A percentile compares a stretch with the other conserved stretches of the same genome.
Evolutionary conservation across 37 sponge, comb jelly and placozoan genomes (phyloP).

Genomic region (Hormiphora californensis): DNA sequence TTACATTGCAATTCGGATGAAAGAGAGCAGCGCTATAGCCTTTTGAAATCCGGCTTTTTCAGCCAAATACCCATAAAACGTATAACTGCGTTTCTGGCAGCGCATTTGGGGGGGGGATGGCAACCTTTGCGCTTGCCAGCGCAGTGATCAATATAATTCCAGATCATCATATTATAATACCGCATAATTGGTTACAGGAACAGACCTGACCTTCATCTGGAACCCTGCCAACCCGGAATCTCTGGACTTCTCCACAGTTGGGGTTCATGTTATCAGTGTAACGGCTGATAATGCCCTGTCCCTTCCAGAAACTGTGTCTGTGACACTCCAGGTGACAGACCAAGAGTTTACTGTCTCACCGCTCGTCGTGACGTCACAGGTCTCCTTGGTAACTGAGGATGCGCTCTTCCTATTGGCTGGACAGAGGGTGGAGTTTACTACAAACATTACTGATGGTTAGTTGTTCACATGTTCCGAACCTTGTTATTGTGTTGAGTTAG

Average conservation of each 20-base stretch:
- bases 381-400: background rate
- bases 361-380: constrained; percentile 2
- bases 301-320: background rate
- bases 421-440: background rate
- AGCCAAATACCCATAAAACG: too few relatives aligned
- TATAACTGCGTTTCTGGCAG: too few relatives aligned
- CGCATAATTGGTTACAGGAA: too few relatives aligned
- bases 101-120: too few relatives aligned
- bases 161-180: too few relatives aligned
- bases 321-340: background rate
- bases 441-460: background rate
- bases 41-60: too few relatives aligned
- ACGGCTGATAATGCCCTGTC: background rate
- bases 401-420: background rate
- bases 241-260: background rate
- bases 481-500: too few relatives aligned
- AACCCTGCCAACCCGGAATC: background rate
- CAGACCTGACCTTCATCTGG: background rate
- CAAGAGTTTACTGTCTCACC: background rate
- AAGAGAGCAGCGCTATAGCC: too few relatives aligned
- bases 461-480: too few relatives aligned
- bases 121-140: too few relatives aligned
- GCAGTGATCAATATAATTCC: too few relatives aligned
- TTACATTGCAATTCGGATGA: too few relatives aligned
- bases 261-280: background rate